Conservation (phyloP, 2,797 vertebrate genomes). For the Anguilla obscura region DNA sequence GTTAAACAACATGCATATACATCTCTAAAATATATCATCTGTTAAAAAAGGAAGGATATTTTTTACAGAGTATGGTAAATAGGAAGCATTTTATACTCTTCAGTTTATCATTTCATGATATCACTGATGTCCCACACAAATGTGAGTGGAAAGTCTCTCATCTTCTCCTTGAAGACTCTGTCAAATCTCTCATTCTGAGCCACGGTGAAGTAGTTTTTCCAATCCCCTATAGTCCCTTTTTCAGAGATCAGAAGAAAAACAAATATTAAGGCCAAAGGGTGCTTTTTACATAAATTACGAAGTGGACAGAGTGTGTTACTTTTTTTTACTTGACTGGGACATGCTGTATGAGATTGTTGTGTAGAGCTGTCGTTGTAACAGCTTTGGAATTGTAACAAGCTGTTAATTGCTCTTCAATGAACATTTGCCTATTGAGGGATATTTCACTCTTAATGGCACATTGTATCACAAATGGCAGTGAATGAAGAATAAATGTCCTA, state of each 20-base stretch:
- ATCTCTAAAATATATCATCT: too few species aligned
- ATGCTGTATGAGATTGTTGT: not conserved
- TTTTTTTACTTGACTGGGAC: not conserved
- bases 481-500: too few species aligned
- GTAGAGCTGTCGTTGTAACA: not conserved
- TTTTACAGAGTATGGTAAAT: not conserved
- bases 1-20: too few species aligned
- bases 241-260: conserved; percentile 3
- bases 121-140: conserved; percentile 65
- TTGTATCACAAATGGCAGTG: not conserved
- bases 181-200: conserved; percentile 68
- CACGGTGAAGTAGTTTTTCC: conserved; percentile 68
- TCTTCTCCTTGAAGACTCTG: conserved; percentile 61
- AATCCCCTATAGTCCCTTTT: conserved; percentile 66
- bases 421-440: not conserved
- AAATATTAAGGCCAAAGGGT: not conserved
- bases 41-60: not conserved
- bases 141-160: conserved; percentile 61
- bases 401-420: not conserved
- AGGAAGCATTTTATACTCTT: not conserved
- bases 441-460: not conserved
- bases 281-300: not conserved
- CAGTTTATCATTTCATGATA: conserved; percentile 33
- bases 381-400: not conserved
- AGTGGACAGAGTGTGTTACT: not conserved